phyloP scores from a whole-genome alignment of 2,888 invertebrate species.

The Hanleya hanleyi region DNA sequence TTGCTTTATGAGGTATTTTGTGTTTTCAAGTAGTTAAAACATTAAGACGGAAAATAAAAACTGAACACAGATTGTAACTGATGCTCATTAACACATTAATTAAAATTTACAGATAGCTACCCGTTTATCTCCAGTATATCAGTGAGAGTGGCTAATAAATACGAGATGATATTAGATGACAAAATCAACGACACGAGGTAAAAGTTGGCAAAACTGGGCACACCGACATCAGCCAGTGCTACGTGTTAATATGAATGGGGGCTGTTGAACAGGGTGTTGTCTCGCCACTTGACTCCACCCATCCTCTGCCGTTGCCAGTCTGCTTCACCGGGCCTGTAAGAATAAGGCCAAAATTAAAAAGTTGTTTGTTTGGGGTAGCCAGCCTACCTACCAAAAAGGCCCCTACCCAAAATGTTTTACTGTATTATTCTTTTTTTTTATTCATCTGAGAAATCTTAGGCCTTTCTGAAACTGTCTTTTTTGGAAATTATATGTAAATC shows the following conservation, averaged over 20 bases:
- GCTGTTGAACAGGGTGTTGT: conserved; percentile 73
- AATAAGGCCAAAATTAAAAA: conserved; percentile 22
- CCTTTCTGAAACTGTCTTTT: too few relatives aligned
- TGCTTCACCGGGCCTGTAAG: conserved; percentile 52
- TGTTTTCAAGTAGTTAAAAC: too few relatives aligned
- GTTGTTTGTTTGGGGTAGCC: too few relatives aligned
- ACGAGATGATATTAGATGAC: not conserved
- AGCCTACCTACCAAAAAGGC: too few relatives aligned
- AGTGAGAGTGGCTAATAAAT: not conserved
- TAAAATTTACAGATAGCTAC: conserved; percentile 2
- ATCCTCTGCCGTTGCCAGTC: conserved; percentile 38
- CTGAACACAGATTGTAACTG: too few relatives aligned
- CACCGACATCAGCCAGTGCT: not conserved
- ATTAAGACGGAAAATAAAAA: too few relatives aligned
- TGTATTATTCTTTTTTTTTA: too few relatives aligned
- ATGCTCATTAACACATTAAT: too few relatives aligned
- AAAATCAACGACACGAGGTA: not conserved
- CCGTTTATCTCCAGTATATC: conserved; percentile 4
- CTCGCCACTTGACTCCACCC: conserved; percentile 69
- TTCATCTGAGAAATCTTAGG: too few relatives aligned
- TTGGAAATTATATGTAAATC: too few relatives aligned
- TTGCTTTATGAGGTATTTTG: too few relatives aligned
- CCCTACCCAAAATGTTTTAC: too few relatives aligned
- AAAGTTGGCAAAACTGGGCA: not conserved
- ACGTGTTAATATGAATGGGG: conserved; percentile 55